Evolutionary conservation across 2,797 vertebrate genomes (phyloP).

Genomic region (Myripristis jacobus): DNA sequence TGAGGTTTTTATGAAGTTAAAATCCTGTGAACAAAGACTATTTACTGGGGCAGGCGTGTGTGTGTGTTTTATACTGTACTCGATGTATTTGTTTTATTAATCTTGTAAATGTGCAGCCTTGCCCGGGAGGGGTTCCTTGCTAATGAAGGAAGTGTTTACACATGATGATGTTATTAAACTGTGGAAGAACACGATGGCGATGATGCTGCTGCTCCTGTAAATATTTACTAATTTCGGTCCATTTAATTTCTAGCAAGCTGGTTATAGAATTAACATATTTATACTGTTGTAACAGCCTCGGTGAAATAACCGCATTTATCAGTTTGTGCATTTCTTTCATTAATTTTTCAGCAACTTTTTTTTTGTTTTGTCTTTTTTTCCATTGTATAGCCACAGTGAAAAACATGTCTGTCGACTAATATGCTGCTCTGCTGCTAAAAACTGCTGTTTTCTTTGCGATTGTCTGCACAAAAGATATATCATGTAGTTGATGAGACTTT

Average conservation of each 20-base stretch:
- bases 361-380: neutral
- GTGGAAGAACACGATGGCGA: slow-evolving; percentile 31
- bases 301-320: slow-evolving; percentile 24
- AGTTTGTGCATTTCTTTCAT: slow-evolving; percentile 33
- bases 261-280: slow-evolving; percentile 36
- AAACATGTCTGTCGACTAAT: slow-evolving; percentile 19
- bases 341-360: slow-evolving; percentile 13
- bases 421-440: slow-evolving; percentile 13
- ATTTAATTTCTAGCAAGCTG: slow-evolving; percentile 38
- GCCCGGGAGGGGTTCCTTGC: slow-evolving; percentile 29
- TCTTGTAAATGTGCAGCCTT: slow-evolving; percentile 53
- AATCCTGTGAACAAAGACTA: slow-evolving; percentile 56
- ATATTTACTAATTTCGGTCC: slow-evolving; percentile 58
- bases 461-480: slow-evolving; percentile 5
- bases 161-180: slow-evolving; percentile 37
- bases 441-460: slow-evolving; percentile 20
- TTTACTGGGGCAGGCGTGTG: slow-evolving; percentile 42
- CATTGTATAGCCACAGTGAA: slow-evolving; percentile 11
- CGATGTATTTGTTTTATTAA: slow-evolving; percentile 51
- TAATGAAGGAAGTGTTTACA: slow-evolving; percentile 44
- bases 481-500: neutral
- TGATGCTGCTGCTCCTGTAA: slow-evolving; percentile 71
- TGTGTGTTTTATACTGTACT: slow-evolving; percentile 72
- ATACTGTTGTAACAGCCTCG: slow-evolving; percentile 17
- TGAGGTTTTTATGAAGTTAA: slow-evolving; percentile 70